Evolutionary conservation across 1,140 invertebrate genomes (phyloP).

Genomic region (Pogonomyrmex barbatus): DNA sequence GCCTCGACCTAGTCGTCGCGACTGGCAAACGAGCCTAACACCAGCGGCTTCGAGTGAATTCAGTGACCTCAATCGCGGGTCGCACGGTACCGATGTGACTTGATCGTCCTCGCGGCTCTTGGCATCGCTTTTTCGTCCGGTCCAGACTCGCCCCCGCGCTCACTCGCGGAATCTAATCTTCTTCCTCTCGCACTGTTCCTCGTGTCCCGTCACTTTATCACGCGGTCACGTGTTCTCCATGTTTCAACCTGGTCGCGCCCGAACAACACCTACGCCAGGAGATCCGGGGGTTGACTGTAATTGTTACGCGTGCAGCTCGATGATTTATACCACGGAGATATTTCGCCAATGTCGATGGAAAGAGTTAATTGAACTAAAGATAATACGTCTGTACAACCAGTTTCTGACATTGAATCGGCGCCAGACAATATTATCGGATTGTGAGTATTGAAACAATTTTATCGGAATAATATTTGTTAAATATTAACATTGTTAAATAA

Average conservation of each 20-base stretch:
- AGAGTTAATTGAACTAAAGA: neutral
- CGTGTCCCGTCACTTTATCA: constrained; percentile 32
- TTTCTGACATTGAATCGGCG: neutral
- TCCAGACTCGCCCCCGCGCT: constrained; percentile 37
- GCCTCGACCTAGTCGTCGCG: constrained; percentile 54
- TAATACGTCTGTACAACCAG: constrained; percentile 23
- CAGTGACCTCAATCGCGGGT: constrained; percentile 72
- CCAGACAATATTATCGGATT: constrained; percentile 28
- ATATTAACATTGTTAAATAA: neutral
- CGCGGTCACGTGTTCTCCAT: constrained; percentile 73
- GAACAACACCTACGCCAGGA: constrained; percentile 47
- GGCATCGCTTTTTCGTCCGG: constrained; percentile 67
- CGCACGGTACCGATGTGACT: constrained; percentile 66
- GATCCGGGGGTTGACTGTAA: constrained; percentile 35
- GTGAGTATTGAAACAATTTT: neutral
- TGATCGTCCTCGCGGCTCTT: constrained; percentile 69
- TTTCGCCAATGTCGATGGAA: constrained; percentile 11
- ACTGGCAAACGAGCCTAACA: constrained; percentile 34
- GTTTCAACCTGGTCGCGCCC: constrained; percentile 47
- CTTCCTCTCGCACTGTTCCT: constrained; percentile 15
- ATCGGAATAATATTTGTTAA: constrained; percentile 6
- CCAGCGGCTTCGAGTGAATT: constrained; percentile 48
- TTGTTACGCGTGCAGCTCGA: neutral
- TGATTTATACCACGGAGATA: constrained; percentile 29
- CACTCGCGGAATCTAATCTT: constrained; percentile 35